Evolutionary conservation across 2,113 vertebrate genomes (phyloP).

Genomic region (Notarius lentiginosus): DNA sequence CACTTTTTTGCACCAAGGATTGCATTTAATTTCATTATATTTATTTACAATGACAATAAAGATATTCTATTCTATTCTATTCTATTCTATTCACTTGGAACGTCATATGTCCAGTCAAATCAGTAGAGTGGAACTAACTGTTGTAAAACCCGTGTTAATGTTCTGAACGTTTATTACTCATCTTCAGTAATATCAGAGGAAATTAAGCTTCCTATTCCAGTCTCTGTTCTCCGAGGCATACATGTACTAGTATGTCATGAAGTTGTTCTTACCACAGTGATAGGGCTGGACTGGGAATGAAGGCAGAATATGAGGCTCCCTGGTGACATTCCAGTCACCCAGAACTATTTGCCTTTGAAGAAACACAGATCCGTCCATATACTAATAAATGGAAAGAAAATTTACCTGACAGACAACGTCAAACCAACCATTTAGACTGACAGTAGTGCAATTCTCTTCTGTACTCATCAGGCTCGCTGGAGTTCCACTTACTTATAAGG

Average conservation of each 20-base stretch:
- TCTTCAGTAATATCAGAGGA: neutral
- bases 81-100: too few relatives aligned
- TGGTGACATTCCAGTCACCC: neutral
- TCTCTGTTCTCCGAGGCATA: constrained; percentile 13
- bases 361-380: constrained; percentile 37
- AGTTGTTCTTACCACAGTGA: constrained; percentile 52
- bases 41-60: too few relatives aligned
- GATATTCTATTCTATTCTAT: too few relatives aligned
- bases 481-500: neutral
- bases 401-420: fast-evolving
- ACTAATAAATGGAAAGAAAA: neutral
- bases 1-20: too few relatives aligned
- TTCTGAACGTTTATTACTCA: neutral
- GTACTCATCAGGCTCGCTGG: neutral
- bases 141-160: neutral
- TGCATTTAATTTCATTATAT: too few relatives aligned
- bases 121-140: neutral
- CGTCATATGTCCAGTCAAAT: too few relatives aligned
- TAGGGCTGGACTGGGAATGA: constrained; percentile 41
- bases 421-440: neutral
- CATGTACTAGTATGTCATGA: neutral
- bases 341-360: constrained; percentile 31
- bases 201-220: neutral
- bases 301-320: neutral
- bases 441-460: neutral